Conservation (phyloP, 2,113 vertebrate species). For the Notothenia rossii region DNA sequence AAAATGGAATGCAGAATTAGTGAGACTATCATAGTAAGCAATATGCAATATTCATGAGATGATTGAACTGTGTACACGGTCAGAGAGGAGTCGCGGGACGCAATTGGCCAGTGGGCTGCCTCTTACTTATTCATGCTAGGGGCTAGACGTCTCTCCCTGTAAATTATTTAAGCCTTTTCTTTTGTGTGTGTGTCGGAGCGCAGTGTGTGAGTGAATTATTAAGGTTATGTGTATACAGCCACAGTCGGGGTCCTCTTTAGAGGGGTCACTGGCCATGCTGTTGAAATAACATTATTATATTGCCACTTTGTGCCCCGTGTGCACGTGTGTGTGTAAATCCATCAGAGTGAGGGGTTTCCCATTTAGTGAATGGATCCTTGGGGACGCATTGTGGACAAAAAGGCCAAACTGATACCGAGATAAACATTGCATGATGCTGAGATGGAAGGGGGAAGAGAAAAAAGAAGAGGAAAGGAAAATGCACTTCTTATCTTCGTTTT, state of each 20-base stretch:
- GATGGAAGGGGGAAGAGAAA: not conserved
- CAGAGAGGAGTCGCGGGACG: constrained; percentile 28
- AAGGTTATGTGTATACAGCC: constrained; percentile 70
- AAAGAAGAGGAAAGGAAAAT: not conserved
- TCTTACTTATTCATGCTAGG: constrained; percentile 77
- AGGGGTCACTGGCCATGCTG: constrained; percentile 74
- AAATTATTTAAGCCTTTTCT: constrained; percentile 80
- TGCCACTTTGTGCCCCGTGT: constrained; percentile 37
- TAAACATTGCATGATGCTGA: constrained; percentile 40
- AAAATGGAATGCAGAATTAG: constrained; percentile 70
- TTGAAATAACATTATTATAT: constrained; percentile 75
- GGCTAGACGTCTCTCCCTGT: constrained; percentile 68
- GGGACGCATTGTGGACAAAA: constrained; percentile 67
- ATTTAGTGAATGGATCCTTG: constrained; percentile 72
- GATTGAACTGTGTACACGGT: constrained; percentile 74
- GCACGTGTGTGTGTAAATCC: constrained; percentile 42
- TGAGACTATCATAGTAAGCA: constrained; percentile 71
- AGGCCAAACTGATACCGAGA: constrained; percentile 56
- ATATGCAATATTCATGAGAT: constrained; percentile 74
- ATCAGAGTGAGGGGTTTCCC: constrained; percentile 52
- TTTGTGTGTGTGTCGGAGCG: constrained; percentile 28
- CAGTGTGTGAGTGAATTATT: constrained; percentile 69
- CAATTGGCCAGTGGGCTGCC: constrained; percentile 52
- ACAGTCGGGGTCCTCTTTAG: constrained; percentile 69
- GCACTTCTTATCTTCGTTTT: constrained; percentile 2